phyloP scores from a whole-genome alignment of 2,113 vertebrate genomes.

The Periophthalmodon schlosseri region DNA sequence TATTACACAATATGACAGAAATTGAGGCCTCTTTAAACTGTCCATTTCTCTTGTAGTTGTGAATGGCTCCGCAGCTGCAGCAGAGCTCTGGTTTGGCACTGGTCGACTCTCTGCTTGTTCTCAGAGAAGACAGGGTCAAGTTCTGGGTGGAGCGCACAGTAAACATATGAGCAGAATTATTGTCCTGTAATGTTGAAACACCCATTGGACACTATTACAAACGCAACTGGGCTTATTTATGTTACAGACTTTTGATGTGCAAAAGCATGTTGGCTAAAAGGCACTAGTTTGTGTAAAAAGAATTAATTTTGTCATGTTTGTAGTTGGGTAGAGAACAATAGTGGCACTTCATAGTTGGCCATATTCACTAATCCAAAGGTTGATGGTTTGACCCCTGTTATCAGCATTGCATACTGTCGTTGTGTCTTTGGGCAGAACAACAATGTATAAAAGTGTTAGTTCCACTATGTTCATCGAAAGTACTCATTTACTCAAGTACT shows the following conservation, averaged over 20 bases:
- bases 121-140: slow-evolving; percentile 42
- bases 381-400: neutral
- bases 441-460: neutral
- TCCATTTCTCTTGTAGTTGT: neutral
- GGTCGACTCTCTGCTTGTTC: slow-evolving; percentile 21
- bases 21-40: neutral
- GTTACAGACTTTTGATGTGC: neutral
- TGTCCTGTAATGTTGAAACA: slow-evolving; percentile 45
- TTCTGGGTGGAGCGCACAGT: slow-evolving; percentile 61
- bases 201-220: slow-evolving; percentile 29
- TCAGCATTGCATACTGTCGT: no score
- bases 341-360: neutral
- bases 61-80: slow-evolving; percentile 20
- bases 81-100: slow-evolving; percentile 22
- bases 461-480: no score
- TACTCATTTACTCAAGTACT: no score
- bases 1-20: neutral
- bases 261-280: neutral
- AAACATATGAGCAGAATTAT: slow-evolving; percentile 43
- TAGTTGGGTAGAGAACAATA: neutral
- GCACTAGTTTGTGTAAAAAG: neutral
- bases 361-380: neutral
- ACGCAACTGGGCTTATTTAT: neutral
- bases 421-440: neutral
- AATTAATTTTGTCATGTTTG: neutral